These are phyloP conservation scores for Sipha maydis DNA, from an alignment of 2,888 invertebrate species.

Conservation along the genomic window DNA sequence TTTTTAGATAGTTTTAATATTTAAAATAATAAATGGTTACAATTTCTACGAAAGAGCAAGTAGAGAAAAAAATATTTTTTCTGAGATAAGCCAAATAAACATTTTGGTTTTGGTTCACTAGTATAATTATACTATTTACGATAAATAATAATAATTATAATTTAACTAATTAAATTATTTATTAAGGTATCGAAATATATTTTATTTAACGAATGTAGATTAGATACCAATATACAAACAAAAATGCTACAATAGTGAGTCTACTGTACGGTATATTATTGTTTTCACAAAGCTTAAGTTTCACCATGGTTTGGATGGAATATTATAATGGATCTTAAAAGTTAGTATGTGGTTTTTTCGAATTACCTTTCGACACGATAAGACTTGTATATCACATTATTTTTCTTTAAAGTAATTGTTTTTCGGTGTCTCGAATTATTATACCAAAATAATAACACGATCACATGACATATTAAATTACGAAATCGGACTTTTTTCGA, in stretches of 20 bases:
- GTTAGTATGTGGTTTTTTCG: background rate
- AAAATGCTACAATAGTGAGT: background rate
- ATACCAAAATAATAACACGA: too few relatives aligned
- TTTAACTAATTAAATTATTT: too few relatives aligned
- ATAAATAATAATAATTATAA: background rate
- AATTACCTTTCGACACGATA: slow-evolving; percentile 24
- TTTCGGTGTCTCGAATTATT: too few relatives aligned
- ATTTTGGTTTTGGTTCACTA: too few relatives aligned
- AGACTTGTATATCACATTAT: slow-evolving; percentile 1
- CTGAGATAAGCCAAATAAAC: background rate
- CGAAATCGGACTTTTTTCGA: too few relatives aligned
- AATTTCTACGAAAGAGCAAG: too few relatives aligned
- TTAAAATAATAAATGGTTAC: too few relatives aligned
- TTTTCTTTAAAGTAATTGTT: background rate
- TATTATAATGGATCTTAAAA: background rate
- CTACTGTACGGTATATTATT: background rate
- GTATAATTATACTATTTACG: too few relatives aligned
- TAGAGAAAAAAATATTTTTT: too few relatives aligned
- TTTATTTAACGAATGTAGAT: background rate
- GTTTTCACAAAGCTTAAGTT: background rate
- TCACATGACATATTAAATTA: too few relatives aligned
- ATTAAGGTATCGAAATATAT: too few relatives aligned
- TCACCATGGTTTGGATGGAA: background rate
- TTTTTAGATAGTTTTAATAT: too few relatives aligned
- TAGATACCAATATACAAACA: background rate